Base-by-base conservation (phyloP, 1,140 invertebrate genomes). In the Caenorhabditis briggsae region DNA sequence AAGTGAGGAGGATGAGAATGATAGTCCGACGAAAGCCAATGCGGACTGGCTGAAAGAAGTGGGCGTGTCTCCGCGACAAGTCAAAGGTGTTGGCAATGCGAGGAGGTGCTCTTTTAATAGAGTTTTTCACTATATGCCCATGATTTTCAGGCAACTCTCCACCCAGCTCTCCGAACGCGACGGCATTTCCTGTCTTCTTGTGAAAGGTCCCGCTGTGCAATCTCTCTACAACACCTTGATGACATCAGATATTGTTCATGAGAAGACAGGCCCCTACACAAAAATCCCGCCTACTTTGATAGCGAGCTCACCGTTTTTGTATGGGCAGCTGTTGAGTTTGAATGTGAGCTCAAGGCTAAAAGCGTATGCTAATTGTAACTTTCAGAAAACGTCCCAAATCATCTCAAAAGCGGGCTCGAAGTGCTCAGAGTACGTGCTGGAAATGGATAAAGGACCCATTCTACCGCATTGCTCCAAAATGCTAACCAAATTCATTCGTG, bases 251-350 rank as follows among this genome's bases (percentile, higher is more conserved):
- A 48, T 87, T 18, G 82, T 83, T 6, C 61, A 83, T 18, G 53
- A 59, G 43, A 87, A 87, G 12, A 83, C 86, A 9, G 86, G 86
- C 20, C 64, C 55, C 6, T 83, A 84, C 43, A 83, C 86, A 8
- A 84, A 83, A 53, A 48, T 87, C 25, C 86, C 86, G 23, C 86
- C 86, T 0, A 87, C 86, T 18, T 59, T 87, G 7, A 70, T 87
- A 23, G 86, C 86, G n/a, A 55, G 23, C n/a, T 50, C 87, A 65
- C 86, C 86, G 14, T 87, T 87, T 61, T 46, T 84, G 14, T 82
- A 61, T 41, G 61, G 61, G 25, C 86, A 87, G 41, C 14, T 85
- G 53, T 65, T 74, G 5, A 43, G 84, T 46, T 48, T 87, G 12
- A 87, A 84, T 46, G 86, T 87, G 70, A 25, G 50, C 14, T 43